Percentiles rank a stretch among this genome's conserved stretches.
phyloP scores from a whole-genome alignment of 53 echinoderm and acorn worm species.

The Paracentrotus lividus region DNA sequence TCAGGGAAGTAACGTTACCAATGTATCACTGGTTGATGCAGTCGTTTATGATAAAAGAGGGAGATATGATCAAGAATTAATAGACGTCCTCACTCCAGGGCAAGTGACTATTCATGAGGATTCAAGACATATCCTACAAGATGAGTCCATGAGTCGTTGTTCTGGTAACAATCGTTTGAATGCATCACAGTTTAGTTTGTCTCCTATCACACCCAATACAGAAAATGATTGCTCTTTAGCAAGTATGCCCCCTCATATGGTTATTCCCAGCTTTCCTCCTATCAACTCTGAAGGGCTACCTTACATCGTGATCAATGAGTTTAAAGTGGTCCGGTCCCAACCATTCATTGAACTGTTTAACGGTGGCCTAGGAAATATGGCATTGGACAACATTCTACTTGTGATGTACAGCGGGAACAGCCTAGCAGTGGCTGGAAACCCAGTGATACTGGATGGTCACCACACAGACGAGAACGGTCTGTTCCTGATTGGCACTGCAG shows the following conservation, averaged over 20 bases:
- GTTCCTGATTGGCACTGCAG: slow-evolving; percentile 77
- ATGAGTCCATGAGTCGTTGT: slow-evolving; percentile 92
- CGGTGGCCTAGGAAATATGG: slow-evolving; percentile 81
- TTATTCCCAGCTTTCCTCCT: slow-evolving; percentile 52
- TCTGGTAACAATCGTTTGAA: slow-evolving; percentile 77
- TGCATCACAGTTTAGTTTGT: slow-evolving; percentile 78
- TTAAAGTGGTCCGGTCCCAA: slow-evolving; percentile 71
- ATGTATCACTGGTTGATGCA: slow-evolving; percentile 86
- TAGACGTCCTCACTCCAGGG: slow-evolving; percentile 82
- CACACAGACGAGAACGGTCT: slow-evolving; percentile 80
- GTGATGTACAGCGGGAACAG: slow-evolving; percentile 79
- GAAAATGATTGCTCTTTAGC: slow-evolving; percentile 75
- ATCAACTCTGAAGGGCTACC: slow-evolving; percentile 59
- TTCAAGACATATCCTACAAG: slow-evolving; percentile 62
- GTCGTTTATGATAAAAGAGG: slow-evolving; percentile 87
- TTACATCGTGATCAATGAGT: slow-evolving; percentile 87
- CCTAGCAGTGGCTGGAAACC: slow-evolving; percentile 71
- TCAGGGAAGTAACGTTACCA: slow-evolving; percentile 77
- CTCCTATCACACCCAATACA: slow-evolving; percentile 75
- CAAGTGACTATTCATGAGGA: slow-evolving; percentile 81
- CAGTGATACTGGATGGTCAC: slow-evolving; percentile 74
- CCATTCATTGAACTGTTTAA: slow-evolving; percentile 93
- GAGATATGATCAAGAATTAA: slow-evolving; percentile 65
- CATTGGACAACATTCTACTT: slow-evolving; percentile 78
- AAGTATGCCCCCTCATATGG: slow-evolving; percentile 6